These are phyloP conservation scores for Leptogaster cylindrica DNA, from an alignment of 2,888 invertebrate species.

Conservation along the genomic window DNA sequence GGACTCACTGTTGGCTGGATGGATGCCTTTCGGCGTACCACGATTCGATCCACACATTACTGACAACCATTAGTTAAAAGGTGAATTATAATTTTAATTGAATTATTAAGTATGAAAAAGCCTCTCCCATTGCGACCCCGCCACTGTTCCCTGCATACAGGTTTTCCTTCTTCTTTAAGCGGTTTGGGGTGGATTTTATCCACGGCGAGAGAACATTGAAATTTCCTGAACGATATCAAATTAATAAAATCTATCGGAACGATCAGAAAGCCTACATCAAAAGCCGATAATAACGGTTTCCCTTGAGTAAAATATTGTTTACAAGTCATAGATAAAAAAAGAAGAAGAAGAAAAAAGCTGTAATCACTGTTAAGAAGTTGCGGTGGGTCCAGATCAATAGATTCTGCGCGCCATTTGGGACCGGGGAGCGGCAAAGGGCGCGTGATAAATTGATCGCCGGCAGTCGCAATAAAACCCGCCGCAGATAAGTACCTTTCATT, in stretches of 20 bases:
- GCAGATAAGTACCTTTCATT: conserved; percentile 32
- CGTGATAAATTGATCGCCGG: conserved; percentile 33
- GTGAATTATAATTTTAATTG: no score
- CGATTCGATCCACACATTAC: no score
- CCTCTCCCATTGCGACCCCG: no score
- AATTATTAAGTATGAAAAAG: no score
- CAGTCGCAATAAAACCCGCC: no score
- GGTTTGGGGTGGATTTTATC: not conserved
- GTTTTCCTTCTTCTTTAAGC: not conserved
- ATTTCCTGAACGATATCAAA: no score
- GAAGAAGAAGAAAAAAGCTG: conserved; percentile 18
- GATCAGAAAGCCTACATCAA: conserved; percentile 23
- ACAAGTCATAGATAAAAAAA: no score
- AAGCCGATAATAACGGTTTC: conserved; percentile 24
- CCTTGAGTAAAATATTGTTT: conserved; percentile 30
- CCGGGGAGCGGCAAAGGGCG: conserved; percentile 23
- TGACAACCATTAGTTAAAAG: no score
- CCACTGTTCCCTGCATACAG: not conserved
- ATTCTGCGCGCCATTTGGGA: not conserved
- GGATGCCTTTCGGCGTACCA: no score
- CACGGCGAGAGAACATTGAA: no score
- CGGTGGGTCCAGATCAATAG: conserved; percentile 11
- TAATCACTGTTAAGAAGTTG: conserved; percentile 33
- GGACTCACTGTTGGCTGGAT: no score
- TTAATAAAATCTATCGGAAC: not conserved